A percentile compares a stretch with the other conserved stretches of the same genome.
These are phyloP conservation scores for Picathartes gymnocephalus DNA, from an alignment of 2,113 vertebrate species.

Conservation along the genomic window DNA sequence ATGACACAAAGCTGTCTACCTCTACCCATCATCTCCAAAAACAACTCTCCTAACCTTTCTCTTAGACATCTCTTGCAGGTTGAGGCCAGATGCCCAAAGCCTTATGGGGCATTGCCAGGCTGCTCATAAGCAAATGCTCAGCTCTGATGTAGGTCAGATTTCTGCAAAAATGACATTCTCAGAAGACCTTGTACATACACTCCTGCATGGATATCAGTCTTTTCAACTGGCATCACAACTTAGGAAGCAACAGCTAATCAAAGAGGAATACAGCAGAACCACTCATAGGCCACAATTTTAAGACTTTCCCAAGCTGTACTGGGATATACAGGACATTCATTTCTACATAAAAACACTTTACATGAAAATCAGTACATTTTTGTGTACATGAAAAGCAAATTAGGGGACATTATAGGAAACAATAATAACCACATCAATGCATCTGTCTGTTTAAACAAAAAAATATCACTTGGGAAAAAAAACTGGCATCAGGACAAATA, in stretches of 20 bases:
- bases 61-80: neutral
- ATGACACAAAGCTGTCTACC: neutral
- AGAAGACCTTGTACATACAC: neutral
- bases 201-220: neutral
- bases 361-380: neutral
- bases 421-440: neutral
- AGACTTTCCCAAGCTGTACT: neutral
- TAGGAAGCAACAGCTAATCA: neutral
- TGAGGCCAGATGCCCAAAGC: neutral
- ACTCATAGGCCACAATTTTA: neutral
- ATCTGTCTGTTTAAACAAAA: neutral
- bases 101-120: neutral
- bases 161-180: neutral
- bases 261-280: neutral
- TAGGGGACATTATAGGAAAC: neutral
- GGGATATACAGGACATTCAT: neutral
- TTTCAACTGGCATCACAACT: neutral
- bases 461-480: neutral
- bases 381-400: neutral
- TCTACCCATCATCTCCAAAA: neutral
- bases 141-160: neutral
- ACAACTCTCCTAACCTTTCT: neutral
- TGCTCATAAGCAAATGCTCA: neutral
- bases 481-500: neutral
- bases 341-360: neutral